These are phyloP conservation scores for Gastrophysa polygoni DNA, from an alignment of 2,888 invertebrate species.

Conservation along the genomic window DNA sequence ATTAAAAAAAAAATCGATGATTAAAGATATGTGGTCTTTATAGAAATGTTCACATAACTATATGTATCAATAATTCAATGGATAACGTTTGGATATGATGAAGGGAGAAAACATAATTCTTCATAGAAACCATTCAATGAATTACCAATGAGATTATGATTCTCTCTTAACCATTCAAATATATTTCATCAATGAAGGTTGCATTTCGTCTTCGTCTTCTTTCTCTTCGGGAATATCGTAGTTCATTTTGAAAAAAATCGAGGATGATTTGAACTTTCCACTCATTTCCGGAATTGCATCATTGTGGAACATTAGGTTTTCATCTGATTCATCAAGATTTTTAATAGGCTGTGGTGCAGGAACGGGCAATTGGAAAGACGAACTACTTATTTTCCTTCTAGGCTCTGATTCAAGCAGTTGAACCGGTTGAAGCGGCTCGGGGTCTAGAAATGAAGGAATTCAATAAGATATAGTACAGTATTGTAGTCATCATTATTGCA, in stretches of 20 bases:
- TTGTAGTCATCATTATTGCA: no score
- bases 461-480: no score
- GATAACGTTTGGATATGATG: no score
- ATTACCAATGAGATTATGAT: no score
- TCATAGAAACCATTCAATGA: no score
- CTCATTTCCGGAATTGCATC: conserved; percentile 15
- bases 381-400: background rate
- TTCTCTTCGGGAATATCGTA: conserved; percentile 30
- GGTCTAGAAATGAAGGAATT: no score
- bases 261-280: background rate
- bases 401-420: background rate
- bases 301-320: background rate
- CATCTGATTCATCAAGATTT: background rate
- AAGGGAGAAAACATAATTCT: no score
- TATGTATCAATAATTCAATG: no score
- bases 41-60: no score
- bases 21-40: no score
- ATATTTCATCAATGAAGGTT: conserved; percentile 17
- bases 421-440: no score
- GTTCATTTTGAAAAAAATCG: conserved; percentile 12
- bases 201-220: conserved; percentile 21
- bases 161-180: background rate
- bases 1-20: no score
- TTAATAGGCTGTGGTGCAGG: background rate
- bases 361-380: background rate